These are phyloP conservation scores for Vesta saturnalis DNA, from an alignment of 2,888 invertebrate genomes.

Conservation along the genomic window DNA sequence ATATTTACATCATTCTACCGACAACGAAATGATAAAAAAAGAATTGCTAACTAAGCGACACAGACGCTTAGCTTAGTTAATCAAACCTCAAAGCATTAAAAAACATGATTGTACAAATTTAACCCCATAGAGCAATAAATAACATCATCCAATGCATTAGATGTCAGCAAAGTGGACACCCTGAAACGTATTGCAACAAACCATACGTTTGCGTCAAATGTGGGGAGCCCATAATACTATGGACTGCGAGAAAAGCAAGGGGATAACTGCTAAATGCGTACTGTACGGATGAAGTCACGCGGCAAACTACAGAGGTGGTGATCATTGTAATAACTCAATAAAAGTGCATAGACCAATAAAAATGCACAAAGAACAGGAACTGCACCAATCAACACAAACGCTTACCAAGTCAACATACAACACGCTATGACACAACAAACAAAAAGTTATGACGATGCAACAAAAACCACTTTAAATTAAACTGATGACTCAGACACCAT, in stretches of 20 bases:
- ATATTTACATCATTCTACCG: not conserved
- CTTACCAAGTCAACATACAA: too few relatives aligned
- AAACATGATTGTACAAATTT: not conserved
- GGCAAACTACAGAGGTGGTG: slow-evolving; percentile 1
- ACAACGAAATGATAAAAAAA: not conserved
- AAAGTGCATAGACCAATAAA: not conserved
- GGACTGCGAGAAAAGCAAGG: not conserved
- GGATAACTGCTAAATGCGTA: slow-evolving; percentile 52
- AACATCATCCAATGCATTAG: not conserved
- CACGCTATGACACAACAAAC: too few relatives aligned
- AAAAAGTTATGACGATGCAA: too few relatives aligned
- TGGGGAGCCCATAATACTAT: not conserved
- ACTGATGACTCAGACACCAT: too few relatives aligned
- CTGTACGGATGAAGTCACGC: slow-evolving; percentile 2
- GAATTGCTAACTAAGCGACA: not conserved
- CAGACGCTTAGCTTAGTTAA: not conserved
- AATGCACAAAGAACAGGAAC: not conserved
- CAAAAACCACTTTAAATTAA: too few relatives aligned
- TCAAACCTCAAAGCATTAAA: not conserved
- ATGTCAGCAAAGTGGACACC: not conserved
- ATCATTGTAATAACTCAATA: not conserved
- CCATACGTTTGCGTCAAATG: slow-evolving; percentile 6
- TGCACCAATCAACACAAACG: not conserved
- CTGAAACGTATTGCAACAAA: not conserved
- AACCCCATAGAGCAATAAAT: not conserved